These are phyloP conservation scores for Hippocampus guttulatus DNA, from an alignment of 2,113 vertebrate species.

Conservation along the genomic window DNA sequence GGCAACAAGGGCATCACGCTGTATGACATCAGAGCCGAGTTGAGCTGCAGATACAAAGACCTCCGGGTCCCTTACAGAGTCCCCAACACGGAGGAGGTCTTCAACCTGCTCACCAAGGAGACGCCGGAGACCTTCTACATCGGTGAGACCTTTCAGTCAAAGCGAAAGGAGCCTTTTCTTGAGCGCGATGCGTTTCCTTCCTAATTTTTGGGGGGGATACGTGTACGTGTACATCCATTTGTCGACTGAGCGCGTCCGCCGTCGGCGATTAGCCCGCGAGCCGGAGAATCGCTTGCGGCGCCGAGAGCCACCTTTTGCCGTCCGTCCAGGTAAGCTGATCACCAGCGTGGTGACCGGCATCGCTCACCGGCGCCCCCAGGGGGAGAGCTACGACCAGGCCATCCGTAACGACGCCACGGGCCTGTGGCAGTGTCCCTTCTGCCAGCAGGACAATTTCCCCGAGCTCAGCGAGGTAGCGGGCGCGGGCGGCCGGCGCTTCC, in stretches of 20 bases:
- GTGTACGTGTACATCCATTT: too few species aligned
- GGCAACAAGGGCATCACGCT: constrained; percentile 98
- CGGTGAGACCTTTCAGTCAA: constrained; percentile 63
- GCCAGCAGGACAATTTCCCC: constrained; percentile 97
- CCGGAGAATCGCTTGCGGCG: too few species aligned
- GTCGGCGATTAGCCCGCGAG: too few species aligned
- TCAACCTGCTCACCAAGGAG: constrained; percentile 97
- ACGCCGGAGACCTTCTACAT: constrained; percentile 99
- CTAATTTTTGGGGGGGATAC: too few species aligned
- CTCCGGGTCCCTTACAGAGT: constrained; percentile 87
- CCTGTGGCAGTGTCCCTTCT: constrained; percentile 98
- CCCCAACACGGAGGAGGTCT: constrained; percentile 94
- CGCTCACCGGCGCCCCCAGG: constrained; percentile 92
- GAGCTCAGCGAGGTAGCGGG: constrained; percentile 90
- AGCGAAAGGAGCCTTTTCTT: too few species aligned
- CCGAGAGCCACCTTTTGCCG: too few species aligned
- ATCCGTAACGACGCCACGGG: constrained; percentile 93
- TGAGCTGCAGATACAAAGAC: constrained; percentile 98
- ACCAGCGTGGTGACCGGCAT: constrained; percentile 93
- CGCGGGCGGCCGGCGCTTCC: too few species aligned
- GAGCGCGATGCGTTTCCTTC: too few species aligned
- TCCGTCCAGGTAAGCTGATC: constrained; percentile 86
- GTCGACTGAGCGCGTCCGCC: too few species aligned
- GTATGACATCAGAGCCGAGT: constrained; percentile 95
- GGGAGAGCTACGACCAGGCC: constrained; percentile 97